phyloP scores from a whole-genome alignment of 2,113 vertebrate species.

The Passer montanus region DNA sequence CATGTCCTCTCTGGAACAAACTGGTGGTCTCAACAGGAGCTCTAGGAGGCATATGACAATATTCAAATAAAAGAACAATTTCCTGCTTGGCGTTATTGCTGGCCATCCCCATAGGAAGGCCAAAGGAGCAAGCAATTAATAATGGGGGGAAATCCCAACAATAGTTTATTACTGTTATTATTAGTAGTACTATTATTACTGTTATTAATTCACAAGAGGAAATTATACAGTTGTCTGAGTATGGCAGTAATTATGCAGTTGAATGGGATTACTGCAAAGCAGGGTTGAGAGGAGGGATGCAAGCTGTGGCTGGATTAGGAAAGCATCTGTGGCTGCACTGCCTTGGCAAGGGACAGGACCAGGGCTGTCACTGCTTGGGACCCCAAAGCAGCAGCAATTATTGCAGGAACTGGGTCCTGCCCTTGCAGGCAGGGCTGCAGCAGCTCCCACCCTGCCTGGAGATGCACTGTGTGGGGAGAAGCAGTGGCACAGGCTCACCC shows the following conservation, averaged over 20 bases:
- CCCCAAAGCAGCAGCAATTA: neutral
- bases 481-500: rapidly evolving
- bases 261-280: neutral
- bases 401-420: neutral
- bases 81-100: neutral
- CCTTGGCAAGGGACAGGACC: neutral
- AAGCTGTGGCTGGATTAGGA: neutral
- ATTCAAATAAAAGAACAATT: neutral
- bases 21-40: neutral
- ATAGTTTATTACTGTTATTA: neutral
- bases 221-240: neutral
- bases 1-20: neutral
- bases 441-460: neutral
- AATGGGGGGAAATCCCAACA: neutral
- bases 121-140: neutral
- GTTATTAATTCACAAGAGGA: neutral
- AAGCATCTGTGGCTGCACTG: neutral
- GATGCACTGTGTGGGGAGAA: neutral
- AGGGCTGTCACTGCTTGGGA: neutral
- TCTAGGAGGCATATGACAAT: neutral
- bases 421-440: neutral
- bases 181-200: neutral
- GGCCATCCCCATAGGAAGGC: neutral
- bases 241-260: neutral
- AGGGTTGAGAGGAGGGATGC: neutral